phyloP scores from a whole-genome alignment of 2,797 vertebrate species.

The Brotula barbata region DNA sequence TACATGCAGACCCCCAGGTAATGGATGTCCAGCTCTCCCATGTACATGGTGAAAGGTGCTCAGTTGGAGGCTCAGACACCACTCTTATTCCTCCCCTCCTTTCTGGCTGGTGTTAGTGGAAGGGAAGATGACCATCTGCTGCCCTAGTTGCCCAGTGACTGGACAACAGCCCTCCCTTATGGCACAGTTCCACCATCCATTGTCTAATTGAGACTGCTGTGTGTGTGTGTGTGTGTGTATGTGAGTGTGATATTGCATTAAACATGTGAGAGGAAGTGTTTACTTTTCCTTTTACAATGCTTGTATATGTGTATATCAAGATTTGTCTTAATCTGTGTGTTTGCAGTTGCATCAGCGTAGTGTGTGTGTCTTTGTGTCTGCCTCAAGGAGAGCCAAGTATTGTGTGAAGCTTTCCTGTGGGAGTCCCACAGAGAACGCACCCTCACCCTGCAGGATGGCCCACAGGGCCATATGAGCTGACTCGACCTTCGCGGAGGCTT shows the following conservation, averaged over 20 bases:
- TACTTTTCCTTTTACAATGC: slow-evolving; percentile 24
- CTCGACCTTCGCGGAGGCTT: slow-evolving; percentile 43
- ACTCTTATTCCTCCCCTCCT: slow-evolving; percentile 9
- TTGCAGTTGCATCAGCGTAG: no score
- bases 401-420: slow-evolving; percentile 78
- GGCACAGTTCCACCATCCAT: slow-evolving; percentile 76
- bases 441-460: slow-evolving; percentile 51
- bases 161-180: slow-evolving; percentile 75
- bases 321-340: slow-evolving; percentile 46
- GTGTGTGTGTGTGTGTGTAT: slow-evolving; percentile 20
- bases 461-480: slow-evolving; percentile 30
- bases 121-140: slow-evolving; percentile 81
- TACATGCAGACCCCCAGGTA: slow-evolving; percentile 35
- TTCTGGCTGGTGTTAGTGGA: slow-evolving; percentile 71
- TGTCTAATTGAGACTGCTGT: slow-evolving; percentile 57
- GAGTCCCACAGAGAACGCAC: slow-evolving; percentile 64
- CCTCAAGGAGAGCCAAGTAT: slow-evolving; percentile 71
- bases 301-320: slow-evolving; percentile 29
- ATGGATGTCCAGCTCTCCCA: slow-evolving; percentile 61
- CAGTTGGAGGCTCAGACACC: slow-evolving; percentile 30
- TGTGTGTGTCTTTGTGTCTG: slow-evolving; percentile 41
- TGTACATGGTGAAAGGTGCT: slow-evolving; percentile 60
- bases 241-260: slow-evolving; percentile 9
- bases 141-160: slow-evolving; percentile 79
- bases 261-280: slow-evolving; percentile 29